A percentile compares a stretch with the other conserved stretches of the same genome.
These are phyloP conservation scores for Akabosia matsudoensis DNA, from an alignment of 1,140 invertebrate species.

Conservation along the genomic window DNA sequence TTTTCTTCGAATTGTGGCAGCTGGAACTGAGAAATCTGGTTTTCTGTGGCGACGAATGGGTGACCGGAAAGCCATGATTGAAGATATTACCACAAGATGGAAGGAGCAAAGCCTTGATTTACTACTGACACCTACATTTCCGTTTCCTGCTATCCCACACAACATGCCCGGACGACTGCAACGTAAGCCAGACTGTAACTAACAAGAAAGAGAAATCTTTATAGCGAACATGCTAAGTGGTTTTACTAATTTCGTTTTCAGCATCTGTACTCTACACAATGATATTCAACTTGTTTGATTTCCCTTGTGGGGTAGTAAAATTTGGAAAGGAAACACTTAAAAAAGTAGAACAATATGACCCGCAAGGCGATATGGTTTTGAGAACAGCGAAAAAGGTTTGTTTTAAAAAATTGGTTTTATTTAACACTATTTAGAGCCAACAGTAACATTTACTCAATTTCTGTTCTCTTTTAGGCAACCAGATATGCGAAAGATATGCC, in stretches of 20 bases:
- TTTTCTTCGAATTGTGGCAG: conserved; percentile 28
- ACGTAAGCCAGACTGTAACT: conserved; percentile 37
- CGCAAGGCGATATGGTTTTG: not conserved
- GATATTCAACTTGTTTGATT: conserved; percentile 12
- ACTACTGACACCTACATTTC: conserved; percentile 37
- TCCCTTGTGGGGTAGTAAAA: not conserved
- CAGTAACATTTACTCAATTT: no score
- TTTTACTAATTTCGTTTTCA: not conserved
- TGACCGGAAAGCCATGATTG: conserved; percentile 30
- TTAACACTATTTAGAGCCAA: no score
- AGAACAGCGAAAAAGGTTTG: not conserved
- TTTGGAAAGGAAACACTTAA: not conserved
- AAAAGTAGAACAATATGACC: not conserved
- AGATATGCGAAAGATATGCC: conserved; percentile 46
- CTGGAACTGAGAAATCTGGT: conserved; percentile 30
- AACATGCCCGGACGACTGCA: conserved; percentile 33
- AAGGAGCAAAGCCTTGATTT: conserved; percentile 35
- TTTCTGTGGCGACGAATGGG: conserved; percentile 34
- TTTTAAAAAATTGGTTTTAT: not conserved
- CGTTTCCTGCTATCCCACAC: conserved; percentile 43
- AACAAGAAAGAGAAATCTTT: no score
- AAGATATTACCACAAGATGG: conserved; percentile 37
- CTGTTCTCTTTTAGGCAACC: conserved; percentile 24
- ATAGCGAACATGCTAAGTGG: not conserved
- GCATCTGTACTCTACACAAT: not conserved